These are phyloP conservation scores for Paralvinella palmiformis DNA, from an alignment of 1,140 invertebrate species.

Conservation along the genomic window DNA sequence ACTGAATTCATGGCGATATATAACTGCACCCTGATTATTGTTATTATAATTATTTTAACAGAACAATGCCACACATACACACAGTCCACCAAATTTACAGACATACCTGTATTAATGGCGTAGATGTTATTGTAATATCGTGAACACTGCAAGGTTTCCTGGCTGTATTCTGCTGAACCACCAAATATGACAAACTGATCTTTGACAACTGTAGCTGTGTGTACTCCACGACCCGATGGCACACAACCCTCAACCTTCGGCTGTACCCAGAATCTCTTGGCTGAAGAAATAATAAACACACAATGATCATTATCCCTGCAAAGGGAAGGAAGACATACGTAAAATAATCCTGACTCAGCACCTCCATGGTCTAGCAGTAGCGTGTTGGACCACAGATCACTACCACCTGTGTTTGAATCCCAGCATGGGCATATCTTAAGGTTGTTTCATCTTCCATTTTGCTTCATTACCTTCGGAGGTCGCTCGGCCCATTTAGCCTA, in stretches of 20 bases:
- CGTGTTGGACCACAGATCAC: no score
- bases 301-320: not conserved
- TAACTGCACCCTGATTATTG: no score
- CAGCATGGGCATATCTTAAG: no score
- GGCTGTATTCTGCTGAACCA: constrained; percentile 36
- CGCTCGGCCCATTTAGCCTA: no score
- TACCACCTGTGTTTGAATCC: no score
- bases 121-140: constrained; percentile 21
- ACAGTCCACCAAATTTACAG: no score
- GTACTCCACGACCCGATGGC: constrained; percentile 33
- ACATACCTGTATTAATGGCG: constrained; percentile 10
- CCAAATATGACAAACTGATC: constrained; percentile 40
- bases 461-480: no score
- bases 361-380: no score
- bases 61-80: no score
- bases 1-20: no score
- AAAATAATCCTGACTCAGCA: not conserved
- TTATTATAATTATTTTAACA: no score
- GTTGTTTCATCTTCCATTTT: no score
- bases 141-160: constrained; percentile 41
- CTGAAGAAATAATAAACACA: not conserved
- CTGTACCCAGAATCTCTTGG: constrained; percentile 41
- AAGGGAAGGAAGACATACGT: not conserved
- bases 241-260: constrained; percentile 29
- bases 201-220: constrained; percentile 32